Evolutionary conservation across 2,888 invertebrate genomes (phyloP), one percentile per base, ranked within the genome.

Genomic region (Aspidapion aeneum): DNA sequence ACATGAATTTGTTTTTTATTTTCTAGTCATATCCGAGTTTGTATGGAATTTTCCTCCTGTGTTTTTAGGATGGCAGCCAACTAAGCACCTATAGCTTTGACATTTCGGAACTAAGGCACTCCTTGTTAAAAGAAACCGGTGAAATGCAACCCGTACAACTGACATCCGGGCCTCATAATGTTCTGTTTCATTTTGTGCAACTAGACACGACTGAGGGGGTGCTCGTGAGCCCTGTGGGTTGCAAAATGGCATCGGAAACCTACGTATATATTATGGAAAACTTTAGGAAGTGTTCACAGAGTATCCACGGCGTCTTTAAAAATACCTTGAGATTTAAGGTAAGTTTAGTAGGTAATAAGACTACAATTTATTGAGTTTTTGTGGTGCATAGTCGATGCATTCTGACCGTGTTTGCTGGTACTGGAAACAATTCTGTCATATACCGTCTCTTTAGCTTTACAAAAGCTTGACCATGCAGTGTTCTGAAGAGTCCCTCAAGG

Each of bases 161-260:
- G 70, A 90, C 90, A 18, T 82, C 87, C 0, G 91, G 91, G 1
- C 84, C 85, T 58, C 87, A 88, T 63, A 91, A 91, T 75, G 87
- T 88, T 9, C 76, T 93, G 62, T 89, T 91, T 74, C 89, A 92
- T 77, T 93, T 89, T 73, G 84, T 93, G 0, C 88, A 90, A 63
- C 77, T 93, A 60, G 90, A 93, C 75, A 81, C 83, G 0, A 84
- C 86, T 12, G 88, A 90, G 73, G 93, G 93, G 0, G 80, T 93
- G 58, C 75, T 91, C 2, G 77, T 94, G 60, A 86, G 88, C 7
- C 89, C 90, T 0, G 75, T 81, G 0, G 75, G 76, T 58, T 60
- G 60, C n/a, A 70, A 70, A 61, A n/a, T 74, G 1, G 73, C 72
- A 57, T 77, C 79, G 69, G 78, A 61, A 71, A 79, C 72, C 61